Evolutionary conservation across 2,888 invertebrate species (phyloP).

Genomic region (Eutolmus rufibarbis): DNA sequence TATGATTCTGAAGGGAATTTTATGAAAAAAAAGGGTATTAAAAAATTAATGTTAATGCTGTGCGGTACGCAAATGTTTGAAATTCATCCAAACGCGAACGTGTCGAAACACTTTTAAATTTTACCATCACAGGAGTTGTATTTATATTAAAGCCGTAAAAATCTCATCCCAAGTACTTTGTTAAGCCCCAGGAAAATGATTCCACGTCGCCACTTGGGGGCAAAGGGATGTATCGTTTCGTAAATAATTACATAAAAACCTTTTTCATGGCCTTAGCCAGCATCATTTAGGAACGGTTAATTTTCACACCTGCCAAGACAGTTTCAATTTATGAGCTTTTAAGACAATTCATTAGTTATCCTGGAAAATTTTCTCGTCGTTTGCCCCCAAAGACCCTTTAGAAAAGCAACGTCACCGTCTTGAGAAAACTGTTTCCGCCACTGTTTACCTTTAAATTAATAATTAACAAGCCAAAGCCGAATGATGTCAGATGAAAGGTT

Average conservation of each 20-base stretch:
- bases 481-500: conserved; percentile 39
- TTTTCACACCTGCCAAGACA: conserved; percentile 38
- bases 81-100: not conserved
- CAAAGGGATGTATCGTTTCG: conserved; percentile 8
- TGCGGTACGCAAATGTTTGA: not conserved
- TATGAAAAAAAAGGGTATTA: not conserved
- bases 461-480: conserved; percentile 33
- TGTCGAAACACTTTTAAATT: not conserved
- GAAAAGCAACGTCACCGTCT: conserved; percentile 22
- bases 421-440: conserved; percentile 19
- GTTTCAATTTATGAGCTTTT: conserved; percentile 39
- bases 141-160: not conserved
- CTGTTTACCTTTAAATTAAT: conserved; percentile 38
- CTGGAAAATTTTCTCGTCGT: not conserved
- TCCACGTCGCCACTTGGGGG: not conserved
- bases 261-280: conserved; percentile 1
- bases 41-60: not conserved
- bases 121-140: not conserved
- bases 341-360: conserved; percentile 37
- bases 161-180: not conserved
- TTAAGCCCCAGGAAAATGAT: not conserved
- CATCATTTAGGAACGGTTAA: conserved; percentile 17
- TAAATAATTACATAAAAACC: conserved; percentile 25
- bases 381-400: not conserved
- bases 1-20: not conserved